phyloP scores from a whole-genome alignment of 1,140 invertebrate species.

The Hylaeus volcanicus region DNA sequence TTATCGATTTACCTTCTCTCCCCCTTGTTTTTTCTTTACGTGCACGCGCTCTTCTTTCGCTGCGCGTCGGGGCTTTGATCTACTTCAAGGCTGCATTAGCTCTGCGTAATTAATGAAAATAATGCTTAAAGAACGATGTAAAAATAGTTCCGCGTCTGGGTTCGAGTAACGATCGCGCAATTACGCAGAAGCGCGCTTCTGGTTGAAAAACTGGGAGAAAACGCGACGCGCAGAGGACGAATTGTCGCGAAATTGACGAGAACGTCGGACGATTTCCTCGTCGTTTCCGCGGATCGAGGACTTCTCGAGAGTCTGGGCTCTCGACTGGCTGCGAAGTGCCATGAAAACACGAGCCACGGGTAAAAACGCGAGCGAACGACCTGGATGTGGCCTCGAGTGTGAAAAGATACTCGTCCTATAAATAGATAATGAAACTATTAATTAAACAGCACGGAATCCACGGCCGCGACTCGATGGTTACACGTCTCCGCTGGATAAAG shows the following conservation, averaged over 20 bases:
- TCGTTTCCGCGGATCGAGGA: not conserved
- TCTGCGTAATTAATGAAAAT: constrained; percentile 21
- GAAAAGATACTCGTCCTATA: constrained; percentile 40
- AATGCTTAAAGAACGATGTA: not conserved
- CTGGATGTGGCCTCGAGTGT: constrained; percentile 57
- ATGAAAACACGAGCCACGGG: constrained; percentile 38
- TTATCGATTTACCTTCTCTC: constrained; percentile 32
- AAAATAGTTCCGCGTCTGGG: not conserved
- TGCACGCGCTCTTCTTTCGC: not conserved
- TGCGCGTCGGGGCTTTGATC: constrained; percentile 18
- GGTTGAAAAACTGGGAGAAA: not conserved
- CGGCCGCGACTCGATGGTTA: not conserved
- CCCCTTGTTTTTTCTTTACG: constrained; percentile 12
- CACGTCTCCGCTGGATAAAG: not conserved
- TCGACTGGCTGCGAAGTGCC: not conserved
- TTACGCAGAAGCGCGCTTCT: not conserved
- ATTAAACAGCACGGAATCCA: constrained; percentile 38
- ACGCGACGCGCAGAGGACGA: not conserved
- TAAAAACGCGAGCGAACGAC: constrained; percentile 52
- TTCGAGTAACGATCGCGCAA: constrained; percentile 8
- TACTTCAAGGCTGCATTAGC: not conserved
- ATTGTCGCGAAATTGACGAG: not conserved
- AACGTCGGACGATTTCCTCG: not conserved
- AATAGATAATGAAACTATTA: constrained; percentile 48
- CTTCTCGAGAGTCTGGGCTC: too few species aligned